Evolutionary conservation across 2,113 vertebrate genomes (phyloP), one percentile per base, ranked within the genome.

Genomic region (Jaculus jaculus): DNA sequence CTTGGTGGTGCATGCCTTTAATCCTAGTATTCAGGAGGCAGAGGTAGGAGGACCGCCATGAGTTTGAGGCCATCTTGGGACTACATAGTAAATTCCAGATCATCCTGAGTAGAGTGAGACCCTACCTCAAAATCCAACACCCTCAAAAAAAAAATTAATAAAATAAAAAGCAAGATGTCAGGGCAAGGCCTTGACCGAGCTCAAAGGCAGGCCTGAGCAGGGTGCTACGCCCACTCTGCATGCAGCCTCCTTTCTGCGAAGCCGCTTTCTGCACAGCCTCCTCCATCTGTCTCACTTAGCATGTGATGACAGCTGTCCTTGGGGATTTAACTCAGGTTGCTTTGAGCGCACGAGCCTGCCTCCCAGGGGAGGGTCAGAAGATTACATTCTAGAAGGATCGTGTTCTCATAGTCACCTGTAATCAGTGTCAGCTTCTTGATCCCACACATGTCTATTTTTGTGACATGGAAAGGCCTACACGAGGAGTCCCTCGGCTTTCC

Each of bases 351-450:
- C 75, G 47, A 83, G 66, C 65, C 32, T 4, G 6, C 37, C 3
- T 84, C 94, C 92, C 69, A n/a, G 47, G 93, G 93, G 88, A 72
- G 28, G 24, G 1, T 30, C 63, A 7, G 78, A 39, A 0, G 1
- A 3, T 39, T 8, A 4, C 7, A 28, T 54, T 66, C 91, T 32
- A 11, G 85, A 51, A 73, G 91, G 34, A 37, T n/a, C 28, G 5
- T 60, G 88, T 93, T 93, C 94, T 95, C 91, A 87, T 87, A 89
- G 78, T 20, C 79, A 18, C 16, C 58, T 24, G 82, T 68, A n/a
- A 60, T 42, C 26, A 60, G 84, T 51, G 58, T 68, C 71, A 6
- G 66, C 34, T 82, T 51, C 63, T 81, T 32, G 13, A 11, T 60
- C 21, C 28, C 8, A 26, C 3, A 2, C 24, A 12, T 30, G 34